Conservation (phyloP, 2,888 invertebrate species). For the Tenodera sinensis region DNA sequence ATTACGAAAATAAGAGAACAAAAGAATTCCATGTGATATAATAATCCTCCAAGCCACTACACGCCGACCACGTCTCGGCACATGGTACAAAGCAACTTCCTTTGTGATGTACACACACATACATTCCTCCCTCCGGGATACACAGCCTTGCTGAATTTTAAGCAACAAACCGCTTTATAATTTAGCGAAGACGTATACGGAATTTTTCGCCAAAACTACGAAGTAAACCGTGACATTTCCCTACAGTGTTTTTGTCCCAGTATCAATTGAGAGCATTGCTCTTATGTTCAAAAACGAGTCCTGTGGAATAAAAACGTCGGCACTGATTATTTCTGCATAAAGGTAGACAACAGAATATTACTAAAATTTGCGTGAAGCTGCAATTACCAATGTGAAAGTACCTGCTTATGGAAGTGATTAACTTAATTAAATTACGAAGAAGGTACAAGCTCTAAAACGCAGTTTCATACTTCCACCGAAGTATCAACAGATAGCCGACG, state of each 20-base stretch:
- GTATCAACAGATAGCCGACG: no score
- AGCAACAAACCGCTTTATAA: background rate
- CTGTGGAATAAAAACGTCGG: no score
- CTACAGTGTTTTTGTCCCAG: background rate
- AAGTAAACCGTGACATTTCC: background rate
- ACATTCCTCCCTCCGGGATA: background rate
- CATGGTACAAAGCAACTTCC: background rate
- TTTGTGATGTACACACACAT: background rate
- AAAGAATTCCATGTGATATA: background rate
- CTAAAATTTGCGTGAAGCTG: no score
- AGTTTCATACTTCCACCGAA: no score
- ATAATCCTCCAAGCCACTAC: background rate
- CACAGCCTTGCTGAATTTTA: background rate
- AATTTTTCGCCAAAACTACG: background rate
- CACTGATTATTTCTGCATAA: no score
- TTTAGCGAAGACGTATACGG: background rate
- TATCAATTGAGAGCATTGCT: no score
- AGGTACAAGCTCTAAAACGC: no score
- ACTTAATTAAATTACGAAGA: no score
- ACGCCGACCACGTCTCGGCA: background rate
- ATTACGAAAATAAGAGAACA: background rate
- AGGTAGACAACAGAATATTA: no score
- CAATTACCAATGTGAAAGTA: no score
- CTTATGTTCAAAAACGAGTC: no score
- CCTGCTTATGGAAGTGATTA: no score